Evolutionary conservation across 2,797 vertebrate genomes (phyloP).

Genomic region (Enteromius argenteus): DNA sequence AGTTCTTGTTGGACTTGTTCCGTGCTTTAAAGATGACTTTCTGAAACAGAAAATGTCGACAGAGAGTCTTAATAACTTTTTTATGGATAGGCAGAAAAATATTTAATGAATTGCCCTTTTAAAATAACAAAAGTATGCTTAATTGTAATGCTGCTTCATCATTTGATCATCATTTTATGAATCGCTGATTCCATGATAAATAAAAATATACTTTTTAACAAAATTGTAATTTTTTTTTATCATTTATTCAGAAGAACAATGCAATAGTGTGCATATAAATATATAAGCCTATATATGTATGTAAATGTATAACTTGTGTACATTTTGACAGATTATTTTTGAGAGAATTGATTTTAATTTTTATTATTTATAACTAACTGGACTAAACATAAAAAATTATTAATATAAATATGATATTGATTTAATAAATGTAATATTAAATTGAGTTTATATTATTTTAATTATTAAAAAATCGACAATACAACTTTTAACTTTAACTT

Average conservation of each 20-base stretch:
- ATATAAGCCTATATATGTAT: background rate
- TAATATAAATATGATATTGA: background rate
- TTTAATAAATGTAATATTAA: background rate
- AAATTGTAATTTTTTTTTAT: background rate
- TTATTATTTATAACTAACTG: background rate
- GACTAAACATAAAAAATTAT: background rate
- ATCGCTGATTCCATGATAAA: background rate
- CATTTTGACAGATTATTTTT: background rate
- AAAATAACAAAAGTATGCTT: background rate
- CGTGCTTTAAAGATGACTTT: slow-evolving; percentile 83
- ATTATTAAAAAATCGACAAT: background rate
- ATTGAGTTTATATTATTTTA: background rate
- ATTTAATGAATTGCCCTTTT: background rate
- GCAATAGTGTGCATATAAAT: background rate
- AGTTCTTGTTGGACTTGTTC: slow-evolving; percentile 81
- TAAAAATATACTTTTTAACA: background rate
- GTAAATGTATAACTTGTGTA: background rate
- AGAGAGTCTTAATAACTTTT: slow-evolving; percentile 44
- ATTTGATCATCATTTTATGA: slow-evolving; percentile 3
- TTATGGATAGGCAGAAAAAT: background rate
- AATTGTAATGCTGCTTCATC: too few relatives aligned
- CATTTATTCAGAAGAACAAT: background rate
- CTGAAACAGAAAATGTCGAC: slow-evolving; percentile 71
- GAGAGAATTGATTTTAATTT: background rate
- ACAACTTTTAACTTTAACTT: too few relatives aligned